Evolutionary conservation across 2,797 vertebrate species (phyloP).

Genomic region (Falco concolor): DNA sequence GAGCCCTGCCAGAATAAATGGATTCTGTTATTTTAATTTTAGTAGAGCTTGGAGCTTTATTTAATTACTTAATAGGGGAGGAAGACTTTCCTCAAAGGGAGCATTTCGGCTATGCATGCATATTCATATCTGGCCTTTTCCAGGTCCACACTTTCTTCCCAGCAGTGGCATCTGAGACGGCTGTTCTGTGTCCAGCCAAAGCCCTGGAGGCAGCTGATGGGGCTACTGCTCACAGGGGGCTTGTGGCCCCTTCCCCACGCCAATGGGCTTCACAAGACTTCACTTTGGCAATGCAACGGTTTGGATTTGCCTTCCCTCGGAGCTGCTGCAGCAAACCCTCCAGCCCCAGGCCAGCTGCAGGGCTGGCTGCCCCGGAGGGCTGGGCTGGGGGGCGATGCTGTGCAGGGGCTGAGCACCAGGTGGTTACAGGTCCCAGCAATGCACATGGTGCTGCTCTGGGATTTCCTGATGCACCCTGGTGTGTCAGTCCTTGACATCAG

Average conservation of each 20-base stretch:
- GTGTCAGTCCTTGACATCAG: fast-evolving
- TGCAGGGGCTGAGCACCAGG: not conserved
- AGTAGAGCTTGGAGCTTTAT: conserved; percentile 23
- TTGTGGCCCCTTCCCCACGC: not conserved
- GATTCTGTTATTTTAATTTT: conserved; percentile 53
- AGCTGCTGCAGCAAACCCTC: not conserved
- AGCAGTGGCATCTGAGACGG: fast-evolving
- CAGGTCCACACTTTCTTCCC: not conserved
- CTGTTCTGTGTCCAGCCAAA: fast-evolving
- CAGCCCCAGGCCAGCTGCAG: not conserved
- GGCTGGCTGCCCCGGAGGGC: not conserved
- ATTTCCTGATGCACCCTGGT: not conserved
- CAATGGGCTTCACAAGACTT: not conserved
- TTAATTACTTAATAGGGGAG: conserved; percentile 50
- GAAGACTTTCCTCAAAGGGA: conserved; percentile 22
- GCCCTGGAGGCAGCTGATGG: not conserved
- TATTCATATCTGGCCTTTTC: not conserved
- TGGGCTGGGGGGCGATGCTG: not conserved
- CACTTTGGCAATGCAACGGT: not conserved
- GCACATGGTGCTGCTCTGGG: not conserved
- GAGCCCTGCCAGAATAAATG: conserved; percentile 51
- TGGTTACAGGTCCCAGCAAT: not conserved
- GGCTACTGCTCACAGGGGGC: not conserved
- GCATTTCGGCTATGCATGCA: not conserved
- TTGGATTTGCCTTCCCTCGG: not conserved